These are phyloP conservation scores for Eubucco bourcierii DNA, from an alignment of 2,113 vertebrate species.

Conservation along the genomic window DNA sequence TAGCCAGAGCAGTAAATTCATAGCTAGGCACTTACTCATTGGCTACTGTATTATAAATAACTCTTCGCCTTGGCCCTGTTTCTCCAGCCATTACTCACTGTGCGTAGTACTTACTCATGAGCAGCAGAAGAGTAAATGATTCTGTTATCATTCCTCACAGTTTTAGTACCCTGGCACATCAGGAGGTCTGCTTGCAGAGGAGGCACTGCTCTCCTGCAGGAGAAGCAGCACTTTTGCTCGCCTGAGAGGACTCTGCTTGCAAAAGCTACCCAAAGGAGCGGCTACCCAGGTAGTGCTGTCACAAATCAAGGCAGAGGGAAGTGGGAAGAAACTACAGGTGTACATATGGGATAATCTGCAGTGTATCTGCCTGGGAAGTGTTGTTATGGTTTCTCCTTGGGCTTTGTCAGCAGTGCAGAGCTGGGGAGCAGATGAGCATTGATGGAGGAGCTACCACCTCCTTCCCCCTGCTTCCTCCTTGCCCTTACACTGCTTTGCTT, in stretches of 20 bases:
- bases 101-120: neutral
- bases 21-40: conserved; percentile 42
- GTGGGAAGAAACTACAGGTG: neutral
- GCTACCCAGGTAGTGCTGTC: neutral
- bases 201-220: neutral
- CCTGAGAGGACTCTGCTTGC: neutral
- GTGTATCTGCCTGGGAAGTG: accelerated
- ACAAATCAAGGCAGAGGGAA: neutral
- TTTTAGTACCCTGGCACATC: neutral
- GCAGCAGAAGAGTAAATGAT: neutral
- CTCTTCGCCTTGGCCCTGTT: conserved; percentile 41
- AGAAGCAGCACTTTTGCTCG: neutral
- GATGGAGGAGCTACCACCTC: neutral
- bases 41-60: conserved; percentile 62
- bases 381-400: neutral
- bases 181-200: neutral
- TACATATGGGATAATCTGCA: neutral
- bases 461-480: neutral
- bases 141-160: neutral
- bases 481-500: neutral
- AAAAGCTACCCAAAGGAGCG: neutral
- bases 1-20: conserved; percentile 57
- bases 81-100: conserved; percentile 26
- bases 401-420: neutral
- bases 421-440: neutral